These are phyloP conservation scores for Stigmatopora nigra DNA, from an alignment of 2,113 vertebrate species.

Conservation along the genomic window DNA sequence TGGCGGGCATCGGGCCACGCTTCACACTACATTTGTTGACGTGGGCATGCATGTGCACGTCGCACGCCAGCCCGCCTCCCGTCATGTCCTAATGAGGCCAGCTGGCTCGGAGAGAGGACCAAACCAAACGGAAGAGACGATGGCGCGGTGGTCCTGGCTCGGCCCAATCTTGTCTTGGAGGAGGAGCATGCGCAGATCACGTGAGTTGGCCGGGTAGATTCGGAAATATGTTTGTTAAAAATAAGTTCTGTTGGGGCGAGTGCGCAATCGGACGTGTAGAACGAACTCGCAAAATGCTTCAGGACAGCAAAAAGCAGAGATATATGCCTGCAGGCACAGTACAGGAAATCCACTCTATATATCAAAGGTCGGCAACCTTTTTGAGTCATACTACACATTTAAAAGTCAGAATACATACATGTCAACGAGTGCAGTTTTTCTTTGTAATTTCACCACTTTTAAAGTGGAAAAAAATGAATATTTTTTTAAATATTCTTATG, in stretches of 20 bases:
- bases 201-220: slow-evolving; percentile 37
- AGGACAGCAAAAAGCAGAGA: slow-evolving; percentile 59
- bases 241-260: slow-evolving; percentile 51
- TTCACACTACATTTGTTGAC: slow-evolving; percentile 73
- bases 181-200: slow-evolving; percentile 56
- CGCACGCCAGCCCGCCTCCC: slow-evolving; percentile 68
- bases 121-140: slow-evolving; percentile 68
- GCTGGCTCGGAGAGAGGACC: slow-evolving; percentile 68
- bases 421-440: too few relatives aligned
- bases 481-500: too few relatives aligned
- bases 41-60: slow-evolving; percentile 69
- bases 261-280: not conserved
- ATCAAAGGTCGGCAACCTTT: too few relatives aligned
- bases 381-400: too few relatives aligned
- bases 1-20: slow-evolving; percentile 66
- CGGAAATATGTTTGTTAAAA: slow-evolving; percentile 68
- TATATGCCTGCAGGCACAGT: slow-evolving; percentile 58
- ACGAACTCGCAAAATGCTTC: slow-evolving; percentile 45
- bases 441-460: too few relatives aligned
- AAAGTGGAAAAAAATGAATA: too few relatives aligned
- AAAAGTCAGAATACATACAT: too few relatives aligned
- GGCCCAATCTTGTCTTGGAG: slow-evolving; percentile 60
- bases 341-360: slow-evolving; percentile 36
- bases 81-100: slow-evolving; percentile 71
- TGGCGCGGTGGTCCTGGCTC: slow-evolving; percentile 57